Base-by-base conservation (phyloP, 1,140 invertebrate genomes). In the Drusus annulatus region DNA sequence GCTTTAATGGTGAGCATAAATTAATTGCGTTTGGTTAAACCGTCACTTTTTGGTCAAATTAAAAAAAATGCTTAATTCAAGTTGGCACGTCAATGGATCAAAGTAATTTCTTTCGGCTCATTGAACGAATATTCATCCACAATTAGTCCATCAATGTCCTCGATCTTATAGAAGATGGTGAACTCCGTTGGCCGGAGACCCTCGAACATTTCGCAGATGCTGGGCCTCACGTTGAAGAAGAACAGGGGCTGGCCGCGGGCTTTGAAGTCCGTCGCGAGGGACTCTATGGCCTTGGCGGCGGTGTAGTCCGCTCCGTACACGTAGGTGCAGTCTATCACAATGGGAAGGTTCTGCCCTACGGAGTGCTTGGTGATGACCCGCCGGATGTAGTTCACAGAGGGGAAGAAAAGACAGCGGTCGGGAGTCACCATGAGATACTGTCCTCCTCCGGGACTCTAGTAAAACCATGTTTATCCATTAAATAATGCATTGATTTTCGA, bases 361-460 rank as follows among this genome's bases (percentile, higher is more conserved):
- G 94, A 93, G 85, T 94, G 93, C 86, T 96, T 96, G n/a, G 92
- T 95, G 13, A 97, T 94, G 54, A 95, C 89, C 81, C 93, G 93
- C 75, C 94, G 91, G 51, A 97, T 92, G 87, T 96, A 97, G 85
- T 97, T 96, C 51, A 96, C 94, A 0, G 95, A 95, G 1, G 96
- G 96, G 87, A 97, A 98, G 82, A 96, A 95, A 0, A 97, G 89
- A 84, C 95, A 96, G 58, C 95, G 92, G 86, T 96, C 94, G 10
- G 95, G 94, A 0, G 94, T 95, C 45, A 97, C 88, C 88, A 96
- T 93, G 19, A 96, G 87, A 86, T 95, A 96, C 79, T 94, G 92
- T 19, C 91, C 90, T 31, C 93, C 93, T n/a, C 87, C 36, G 16
- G 19, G 25, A 75, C 28, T 75, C 71, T 75, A 36, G 52, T 19